These are phyloP conservation scores for Lasioglossum oenotherae DNA, from an alignment of 2,888 invertebrate genomes.

Conservation along the genomic window DNA sequence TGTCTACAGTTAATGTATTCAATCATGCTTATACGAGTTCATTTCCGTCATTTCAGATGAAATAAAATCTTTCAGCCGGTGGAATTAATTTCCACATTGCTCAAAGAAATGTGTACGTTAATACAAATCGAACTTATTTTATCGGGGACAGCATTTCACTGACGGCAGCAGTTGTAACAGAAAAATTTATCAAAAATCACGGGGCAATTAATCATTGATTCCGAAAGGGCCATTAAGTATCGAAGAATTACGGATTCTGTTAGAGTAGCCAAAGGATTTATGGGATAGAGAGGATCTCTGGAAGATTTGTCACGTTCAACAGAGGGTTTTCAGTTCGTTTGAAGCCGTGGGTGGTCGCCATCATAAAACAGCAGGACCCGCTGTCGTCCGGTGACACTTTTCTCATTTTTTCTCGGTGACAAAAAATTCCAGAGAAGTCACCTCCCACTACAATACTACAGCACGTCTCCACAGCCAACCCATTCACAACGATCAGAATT, in stretches of 20 bases:
- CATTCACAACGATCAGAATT: neutral
- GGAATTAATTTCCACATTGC: too few relatives aligned
- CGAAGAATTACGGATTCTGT: constrained; percentile 4
- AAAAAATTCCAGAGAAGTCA: neutral
- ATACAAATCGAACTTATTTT: neutral
- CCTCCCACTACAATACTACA: neutral
- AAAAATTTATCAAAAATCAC: neutral
- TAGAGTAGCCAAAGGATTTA: neutral
- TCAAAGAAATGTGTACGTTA: neutral
- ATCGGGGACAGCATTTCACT: neutral
- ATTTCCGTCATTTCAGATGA: neutral
- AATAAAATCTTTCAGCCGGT: too few relatives aligned
- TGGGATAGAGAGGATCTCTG: constrained; percentile 9
- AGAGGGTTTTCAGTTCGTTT: neutral
- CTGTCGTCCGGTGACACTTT: constrained; percentile 6
- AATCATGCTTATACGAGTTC: neutral
- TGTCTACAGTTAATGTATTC: neutral
- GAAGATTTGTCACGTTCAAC: constrained; percentile 2
- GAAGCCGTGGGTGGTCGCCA: neutral
- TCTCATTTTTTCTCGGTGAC: neutral
- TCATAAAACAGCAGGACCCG: neutral
- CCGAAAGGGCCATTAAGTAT: neutral
- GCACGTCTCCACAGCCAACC: neutral
- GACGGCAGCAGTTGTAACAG: neutral
- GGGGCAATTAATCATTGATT: constrained; percentile 1